phyloP scores from a whole-genome alignment of 2,888 invertebrate genomes.

The Muschampia plurimacula region DNA sequence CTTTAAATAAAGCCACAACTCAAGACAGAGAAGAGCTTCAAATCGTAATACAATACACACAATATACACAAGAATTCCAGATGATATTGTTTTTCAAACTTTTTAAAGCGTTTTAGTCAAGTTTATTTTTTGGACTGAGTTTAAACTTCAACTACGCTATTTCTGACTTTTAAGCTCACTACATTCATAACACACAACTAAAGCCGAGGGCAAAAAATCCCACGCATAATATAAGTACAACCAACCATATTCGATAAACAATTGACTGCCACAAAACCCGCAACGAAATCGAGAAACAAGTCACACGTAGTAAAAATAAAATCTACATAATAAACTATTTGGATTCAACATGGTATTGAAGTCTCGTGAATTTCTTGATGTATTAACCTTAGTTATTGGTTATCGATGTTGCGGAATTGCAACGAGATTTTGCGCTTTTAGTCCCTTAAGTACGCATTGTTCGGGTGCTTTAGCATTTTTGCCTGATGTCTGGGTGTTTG shows the following conservation, averaged over 20 bases:
- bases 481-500: neutral
- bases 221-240: conserved; percentile 3
- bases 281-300: conserved; percentile 23
- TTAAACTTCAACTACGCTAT: no score
- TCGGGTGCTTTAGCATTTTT: conserved; percentile 16
- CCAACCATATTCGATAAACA: conserved; percentile 22
- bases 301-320: conserved; percentile 57
- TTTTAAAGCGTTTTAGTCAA: no score
- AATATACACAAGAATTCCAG: no score
- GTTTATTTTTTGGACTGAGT: no score
- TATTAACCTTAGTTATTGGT: conserved; percentile 39
- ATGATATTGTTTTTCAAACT: no score
- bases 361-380: conserved; percentile 46
- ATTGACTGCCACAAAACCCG: conserved; percentile 25
- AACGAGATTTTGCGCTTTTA: conserved; percentile 33
- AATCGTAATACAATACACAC: no score
- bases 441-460: conserved; percentile 30
- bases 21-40: no score
- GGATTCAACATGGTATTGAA: conserved; percentile 47
- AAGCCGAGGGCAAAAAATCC: conserved; percentile 2
- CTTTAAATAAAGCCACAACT: no score
- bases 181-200: neutral
- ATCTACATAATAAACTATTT: conserved; percentile 59
- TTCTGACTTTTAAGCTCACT: no score
- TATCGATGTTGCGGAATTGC: conserved; percentile 34